These are phyloP conservation scores for Rallus crepitans DNA, from an alignment of 2,797 vertebrate genomes.

Conservation along the genomic window DNA sequence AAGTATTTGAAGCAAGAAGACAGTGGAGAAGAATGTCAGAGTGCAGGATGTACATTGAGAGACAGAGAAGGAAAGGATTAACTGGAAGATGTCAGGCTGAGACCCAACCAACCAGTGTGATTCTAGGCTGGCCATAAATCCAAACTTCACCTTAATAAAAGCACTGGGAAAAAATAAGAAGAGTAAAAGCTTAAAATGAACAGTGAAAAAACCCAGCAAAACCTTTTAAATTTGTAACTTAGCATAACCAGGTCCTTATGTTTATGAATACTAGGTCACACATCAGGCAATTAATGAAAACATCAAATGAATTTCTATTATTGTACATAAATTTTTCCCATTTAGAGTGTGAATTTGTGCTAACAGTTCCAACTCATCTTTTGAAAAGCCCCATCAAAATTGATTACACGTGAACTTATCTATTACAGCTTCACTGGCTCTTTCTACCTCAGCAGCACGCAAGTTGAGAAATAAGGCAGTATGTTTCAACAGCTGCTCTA, in stretches of 20 bases:
- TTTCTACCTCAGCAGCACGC: neutral
- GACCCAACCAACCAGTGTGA: neutral
- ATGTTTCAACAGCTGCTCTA: neutral
- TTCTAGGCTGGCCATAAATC: neutral
- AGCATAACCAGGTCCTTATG: neutral
- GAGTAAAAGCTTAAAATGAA: neutral
- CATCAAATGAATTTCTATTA: neutral
- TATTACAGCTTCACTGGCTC: neutral
- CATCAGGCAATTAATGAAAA: neutral
- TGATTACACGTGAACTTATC: neutral
- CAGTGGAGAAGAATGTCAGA: neutral
- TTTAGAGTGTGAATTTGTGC: neutral
- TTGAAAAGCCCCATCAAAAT: neutral
- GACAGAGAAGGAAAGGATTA: neutral
- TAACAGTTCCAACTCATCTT: neutral
- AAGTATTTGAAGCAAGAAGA: neutral
- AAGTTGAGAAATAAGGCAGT: neutral
- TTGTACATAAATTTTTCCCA: neutral
- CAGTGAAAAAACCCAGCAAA: neutral
- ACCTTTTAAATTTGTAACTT: neutral
- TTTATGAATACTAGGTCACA: neutral
- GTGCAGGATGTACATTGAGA: neutral
- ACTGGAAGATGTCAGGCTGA: neutral
- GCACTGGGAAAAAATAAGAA: neutral
- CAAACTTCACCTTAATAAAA: neutral